Conservation (phyloP, 2,113 vertebrate genomes). For the Eupsittula cactorum region DNA sequence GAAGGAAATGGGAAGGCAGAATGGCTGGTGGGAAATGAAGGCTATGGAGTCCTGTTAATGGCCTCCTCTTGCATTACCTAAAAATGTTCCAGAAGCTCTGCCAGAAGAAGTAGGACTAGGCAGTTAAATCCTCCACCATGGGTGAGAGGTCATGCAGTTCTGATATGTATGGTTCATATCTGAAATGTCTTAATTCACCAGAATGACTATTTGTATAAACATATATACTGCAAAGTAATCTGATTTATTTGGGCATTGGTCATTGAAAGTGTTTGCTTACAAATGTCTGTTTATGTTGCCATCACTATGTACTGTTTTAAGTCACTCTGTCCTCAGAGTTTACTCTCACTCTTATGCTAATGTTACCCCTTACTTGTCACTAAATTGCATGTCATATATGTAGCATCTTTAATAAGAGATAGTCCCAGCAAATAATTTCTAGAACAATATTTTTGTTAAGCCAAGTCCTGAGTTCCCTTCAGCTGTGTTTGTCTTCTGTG, state of each 20-base stretch:
- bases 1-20: neutral
- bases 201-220: neutral
- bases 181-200: neutral
- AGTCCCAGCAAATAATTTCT: neutral
- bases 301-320: neutral
- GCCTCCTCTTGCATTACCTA: neutral
- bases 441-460: slow-evolving; percentile 1
- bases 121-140: neutral
- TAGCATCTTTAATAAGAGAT: neutral
- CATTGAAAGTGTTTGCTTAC: neutral
- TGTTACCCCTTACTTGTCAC: neutral
- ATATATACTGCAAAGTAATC: neutral
- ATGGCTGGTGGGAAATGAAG: neutral
- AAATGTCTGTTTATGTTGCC: neutral
- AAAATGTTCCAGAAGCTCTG: neutral
- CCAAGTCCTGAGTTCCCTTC: neutral
- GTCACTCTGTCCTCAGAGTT: neutral
- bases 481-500: neutral
- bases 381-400: neutral
- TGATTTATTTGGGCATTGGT: neutral
- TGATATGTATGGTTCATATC: neutral
- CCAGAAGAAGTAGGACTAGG: neutral
- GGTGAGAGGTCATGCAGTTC: neutral
- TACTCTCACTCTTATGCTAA: neutral
- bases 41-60: neutral